Conservation (phyloP, 2,797 vertebrate species). For the Premnoplex brunnescens region DNA sequence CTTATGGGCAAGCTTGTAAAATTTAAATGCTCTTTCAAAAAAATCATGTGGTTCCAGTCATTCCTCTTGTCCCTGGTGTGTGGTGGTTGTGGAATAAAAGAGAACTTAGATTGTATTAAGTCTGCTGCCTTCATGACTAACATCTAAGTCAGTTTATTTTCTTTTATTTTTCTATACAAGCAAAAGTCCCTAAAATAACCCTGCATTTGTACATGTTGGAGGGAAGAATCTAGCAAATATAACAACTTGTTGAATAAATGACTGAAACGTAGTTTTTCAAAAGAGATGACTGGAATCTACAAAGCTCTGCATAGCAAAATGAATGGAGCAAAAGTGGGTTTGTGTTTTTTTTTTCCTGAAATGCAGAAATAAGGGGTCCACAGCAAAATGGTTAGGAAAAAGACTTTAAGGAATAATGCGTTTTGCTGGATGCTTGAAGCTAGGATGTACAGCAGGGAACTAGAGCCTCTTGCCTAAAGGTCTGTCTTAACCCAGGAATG, state of each 20-base stretch:
- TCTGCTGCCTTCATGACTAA: not conserved
- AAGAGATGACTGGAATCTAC: not conserved
- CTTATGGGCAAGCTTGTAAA: not conserved
- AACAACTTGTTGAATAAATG: not conserved
- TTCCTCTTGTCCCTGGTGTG: not conserved
- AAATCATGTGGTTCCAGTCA: fast-evolving
- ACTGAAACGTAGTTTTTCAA: not conserved
- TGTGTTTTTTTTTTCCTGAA: not conserved
- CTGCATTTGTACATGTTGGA: not conserved
- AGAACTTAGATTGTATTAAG: not conserved
- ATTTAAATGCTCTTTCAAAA: not conserved
- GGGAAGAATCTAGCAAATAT: not conserved
- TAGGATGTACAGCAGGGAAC: not conserved
- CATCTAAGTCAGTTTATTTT: not conserved
- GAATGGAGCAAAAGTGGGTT: not conserved
- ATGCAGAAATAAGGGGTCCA: not conserved
- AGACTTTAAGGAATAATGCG: not conserved
- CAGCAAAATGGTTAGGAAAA: not conserved
- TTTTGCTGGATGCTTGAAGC: not conserved
- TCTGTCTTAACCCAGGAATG: not conserved
- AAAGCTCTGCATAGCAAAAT: not conserved
- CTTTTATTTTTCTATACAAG: not conserved
- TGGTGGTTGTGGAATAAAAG: not conserved
- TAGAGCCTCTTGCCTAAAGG: not conserved
- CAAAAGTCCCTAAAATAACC: not conserved